Conservation (phyloP, 2,888 invertebrate genomes). For the Leucophenga maculata region DNA sequence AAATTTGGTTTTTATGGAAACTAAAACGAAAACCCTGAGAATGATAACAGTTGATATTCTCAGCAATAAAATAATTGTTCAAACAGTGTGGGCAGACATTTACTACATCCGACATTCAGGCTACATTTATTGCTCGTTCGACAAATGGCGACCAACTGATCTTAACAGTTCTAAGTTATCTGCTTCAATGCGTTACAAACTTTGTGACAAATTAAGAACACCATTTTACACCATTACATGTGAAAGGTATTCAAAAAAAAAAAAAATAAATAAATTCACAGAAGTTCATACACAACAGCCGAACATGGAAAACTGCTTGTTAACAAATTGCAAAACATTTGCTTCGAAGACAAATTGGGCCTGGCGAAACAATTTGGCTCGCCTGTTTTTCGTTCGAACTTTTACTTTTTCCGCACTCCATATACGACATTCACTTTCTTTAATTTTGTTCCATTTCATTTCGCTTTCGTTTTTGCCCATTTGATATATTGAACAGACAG, state of each 20-base stretch:
- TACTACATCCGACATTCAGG: no score
- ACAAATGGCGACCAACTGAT: no score
- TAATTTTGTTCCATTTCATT: not conserved
- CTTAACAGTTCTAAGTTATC: no score
- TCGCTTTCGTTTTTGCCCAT: constrained; percentile 10
- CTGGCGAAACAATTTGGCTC: constrained; percentile 62
- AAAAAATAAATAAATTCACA: constrained; percentile 27
- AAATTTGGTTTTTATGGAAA: no score
- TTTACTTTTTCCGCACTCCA: constrained; percentile 11
- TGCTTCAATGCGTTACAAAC: no score
- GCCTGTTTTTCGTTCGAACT: constrained; percentile 34
- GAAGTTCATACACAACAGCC: constrained; percentile 37
- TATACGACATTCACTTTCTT: not conserved
- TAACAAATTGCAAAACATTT: constrained; percentile 65
- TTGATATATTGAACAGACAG: constrained; percentile 30
- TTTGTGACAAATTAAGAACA: no score
- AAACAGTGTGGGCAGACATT: no score
- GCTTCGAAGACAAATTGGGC: constrained; percentile 65
- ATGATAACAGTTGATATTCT: no score
- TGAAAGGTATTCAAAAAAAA: no score
- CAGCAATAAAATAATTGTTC: no score
- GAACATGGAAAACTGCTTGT: constrained; percentile 45
- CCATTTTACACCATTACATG: constrained; percentile 45
- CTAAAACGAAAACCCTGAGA: no score
- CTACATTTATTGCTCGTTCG: no score